These are phyloP conservation scores for Otocyon megalotis DNA, from an alignment of 2,113 vertebrate species.

Conservation along the genomic window DNA sequence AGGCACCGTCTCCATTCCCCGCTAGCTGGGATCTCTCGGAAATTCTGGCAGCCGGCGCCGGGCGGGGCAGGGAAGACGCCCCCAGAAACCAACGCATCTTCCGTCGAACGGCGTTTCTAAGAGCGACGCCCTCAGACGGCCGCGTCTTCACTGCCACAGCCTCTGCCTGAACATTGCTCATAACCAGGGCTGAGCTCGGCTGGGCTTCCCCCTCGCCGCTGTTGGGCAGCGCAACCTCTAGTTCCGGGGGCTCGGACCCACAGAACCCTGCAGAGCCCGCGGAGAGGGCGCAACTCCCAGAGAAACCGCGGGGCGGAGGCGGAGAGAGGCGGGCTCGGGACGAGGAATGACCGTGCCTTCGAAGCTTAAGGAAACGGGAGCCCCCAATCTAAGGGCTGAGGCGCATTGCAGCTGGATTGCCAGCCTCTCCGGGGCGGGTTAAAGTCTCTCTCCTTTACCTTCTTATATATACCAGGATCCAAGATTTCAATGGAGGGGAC, in stretches of 20 bases:
- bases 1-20: rapidly evolving
- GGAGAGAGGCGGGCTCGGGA: background rate
- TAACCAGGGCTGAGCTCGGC: background rate
- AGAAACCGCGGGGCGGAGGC: background rate
- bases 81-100: background rate
- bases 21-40: rapidly evolving
- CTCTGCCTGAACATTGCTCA: background rate
- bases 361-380: slow-evolving; percentile 52
- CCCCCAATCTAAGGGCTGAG: background rate
- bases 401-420: background rate
- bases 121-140: background rate
- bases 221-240: background rate
- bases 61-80: background rate
- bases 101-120: background rate
- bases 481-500: background rate
- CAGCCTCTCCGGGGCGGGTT: background rate
- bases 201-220: background rate
- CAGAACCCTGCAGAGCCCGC: rapidly evolving
- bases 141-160: background rate
- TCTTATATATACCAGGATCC: background rate
- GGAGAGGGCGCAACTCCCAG: background rate
- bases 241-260: rapidly evolving
- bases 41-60: rapidly evolving
- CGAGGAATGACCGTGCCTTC: background rate
- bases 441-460: background rate